Evolutionary conservation across 2,888 invertebrate genomes (phyloP).

Genomic region (Physocephala rufipes): DNA sequence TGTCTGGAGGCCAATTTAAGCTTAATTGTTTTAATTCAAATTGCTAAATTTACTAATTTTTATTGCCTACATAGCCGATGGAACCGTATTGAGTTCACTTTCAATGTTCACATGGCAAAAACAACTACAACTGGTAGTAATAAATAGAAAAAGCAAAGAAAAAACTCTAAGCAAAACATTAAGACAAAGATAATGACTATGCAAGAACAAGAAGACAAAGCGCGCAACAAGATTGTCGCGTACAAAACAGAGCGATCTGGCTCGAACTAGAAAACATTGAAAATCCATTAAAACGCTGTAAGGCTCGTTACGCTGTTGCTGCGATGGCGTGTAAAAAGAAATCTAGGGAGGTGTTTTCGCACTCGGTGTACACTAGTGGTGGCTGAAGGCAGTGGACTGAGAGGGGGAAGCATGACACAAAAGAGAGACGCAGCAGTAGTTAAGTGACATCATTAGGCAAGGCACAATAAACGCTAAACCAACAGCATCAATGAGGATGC

Average conservation of each 20-base stretch:
- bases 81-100: no score
- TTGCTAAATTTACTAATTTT: no score
- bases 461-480: not conserved
- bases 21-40: no score
- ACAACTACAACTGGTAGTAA: conserved; percentile 20
- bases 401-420: not conserved
- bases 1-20: no score
- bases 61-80: no score
- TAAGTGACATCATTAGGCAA: conserved; percentile 4
- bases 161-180: not conserved
- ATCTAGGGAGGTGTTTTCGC: not conserved
- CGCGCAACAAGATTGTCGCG: conserved; percentile 22
- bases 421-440: not conserved
- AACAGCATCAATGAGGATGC: conserved; percentile 2
- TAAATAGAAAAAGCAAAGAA: conserved; percentile 8
- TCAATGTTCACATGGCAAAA: no score
- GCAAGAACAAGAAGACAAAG: not conserved
- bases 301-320: conserved; percentile 16
- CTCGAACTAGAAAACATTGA: conserved; percentile 53
- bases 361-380: not conserved
- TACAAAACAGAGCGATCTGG: conserved; percentile 40
- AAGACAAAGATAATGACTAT: conserved; percentile 4
- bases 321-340: not conserved
- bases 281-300: conserved; percentile 59
- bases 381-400: not conserved